Conservation (phyloP, 2,113 vertebrate species). For the Oceanites oceanicus region DNA sequence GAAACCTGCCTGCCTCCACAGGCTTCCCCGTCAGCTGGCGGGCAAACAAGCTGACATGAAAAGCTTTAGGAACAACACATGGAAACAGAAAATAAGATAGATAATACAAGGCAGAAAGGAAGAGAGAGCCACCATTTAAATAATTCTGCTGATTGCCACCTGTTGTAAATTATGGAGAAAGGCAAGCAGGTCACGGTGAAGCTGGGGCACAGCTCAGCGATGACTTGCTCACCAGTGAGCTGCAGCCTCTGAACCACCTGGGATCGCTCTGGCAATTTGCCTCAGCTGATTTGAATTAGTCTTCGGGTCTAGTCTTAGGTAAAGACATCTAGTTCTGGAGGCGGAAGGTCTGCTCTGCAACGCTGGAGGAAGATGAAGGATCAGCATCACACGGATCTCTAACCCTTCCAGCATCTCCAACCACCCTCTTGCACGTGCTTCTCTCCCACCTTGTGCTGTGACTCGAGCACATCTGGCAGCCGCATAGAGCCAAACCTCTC, state of each 20-base stretch:
- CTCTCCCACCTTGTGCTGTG: background rate
- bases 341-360: background rate
- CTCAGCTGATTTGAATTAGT: no score
- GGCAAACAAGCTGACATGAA: background rate
- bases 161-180: background rate
- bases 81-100: conserved; percentile 5
- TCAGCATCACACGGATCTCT: fast-evolving
- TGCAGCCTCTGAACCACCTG: background rate
- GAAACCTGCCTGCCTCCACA: background rate
- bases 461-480: background rate
- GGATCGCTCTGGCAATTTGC: background rate
- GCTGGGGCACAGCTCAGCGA: background rate
- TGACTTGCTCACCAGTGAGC: background rate
- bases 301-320: background rate
- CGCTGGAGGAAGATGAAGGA: background rate
- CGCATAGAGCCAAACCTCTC: background rate
- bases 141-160: background rate
- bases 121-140: background rate
- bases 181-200: background rate
- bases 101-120: background rate
- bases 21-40: background rate
- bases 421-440: fast-evolving
- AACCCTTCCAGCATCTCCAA: background rate
- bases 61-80: conserved; percentile 16
- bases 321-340: background rate